Evolutionary conservation across 2,113 vertebrate genomes (phyloP), one percentile per base, ranked within the genome.

Genomic region (Opisthocomus hoazin): DNA sequence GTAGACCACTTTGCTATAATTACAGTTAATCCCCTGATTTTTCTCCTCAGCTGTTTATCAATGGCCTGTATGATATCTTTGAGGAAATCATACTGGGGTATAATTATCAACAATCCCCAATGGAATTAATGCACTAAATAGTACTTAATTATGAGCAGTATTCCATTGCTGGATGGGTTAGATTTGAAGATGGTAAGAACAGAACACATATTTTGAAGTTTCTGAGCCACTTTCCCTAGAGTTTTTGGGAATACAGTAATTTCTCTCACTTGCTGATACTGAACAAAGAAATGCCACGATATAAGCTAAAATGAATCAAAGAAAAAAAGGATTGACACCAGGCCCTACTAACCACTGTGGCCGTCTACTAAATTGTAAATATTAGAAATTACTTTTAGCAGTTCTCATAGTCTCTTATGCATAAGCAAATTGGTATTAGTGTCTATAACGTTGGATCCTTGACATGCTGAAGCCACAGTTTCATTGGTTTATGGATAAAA

Each of bases 1-100:
- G 89, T 80, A 97, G 97, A 96, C 41, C 94, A 96, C 92, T 98
- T 98, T 94, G 58, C 45, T 75, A 86, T 97, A 97, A 98, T 98
- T 98, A 96, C 83, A 93, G 84, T 95, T 97, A 98, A 97, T 98
- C 95, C 65, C 78, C 29, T 94, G 76, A 88, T 97, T 98, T 97
- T 97, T 96, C 86, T 95, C 50, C 53, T 97, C 79, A 88, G 87
- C 83, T 98, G 57, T 98, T 98, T 98, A 96, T 97, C 94, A 97
- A 94, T 94, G 87, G 95, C 51, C 36, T 97, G n/a, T 95, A 69
- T 94, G 80, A 87, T 97, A 98, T 98, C 94, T 96, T 97, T 84
- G 50, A 97, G 75, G 57, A 98, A 96, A 97, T 98, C 95, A 96
- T 97, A 96, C 80, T 95, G 93, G 61, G 80, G 84, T 94, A 93